Conservation (phyloP, 2,888 invertebrate species). For the Ormyrus nitidulus region DNA sequence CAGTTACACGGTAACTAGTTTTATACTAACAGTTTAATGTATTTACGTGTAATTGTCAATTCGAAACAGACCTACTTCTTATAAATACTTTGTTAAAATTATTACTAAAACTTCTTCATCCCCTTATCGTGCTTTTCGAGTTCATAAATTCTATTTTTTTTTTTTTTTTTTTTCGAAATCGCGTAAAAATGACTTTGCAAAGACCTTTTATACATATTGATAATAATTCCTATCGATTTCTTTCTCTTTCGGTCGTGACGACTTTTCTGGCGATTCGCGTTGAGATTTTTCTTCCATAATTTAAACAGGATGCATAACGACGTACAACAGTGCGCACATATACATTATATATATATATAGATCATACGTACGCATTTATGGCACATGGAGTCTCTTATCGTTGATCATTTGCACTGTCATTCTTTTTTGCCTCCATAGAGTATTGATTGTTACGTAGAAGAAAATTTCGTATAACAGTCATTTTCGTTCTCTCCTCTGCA, state of each 20-base stretch:
- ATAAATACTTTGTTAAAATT: conserved; percentile 56
- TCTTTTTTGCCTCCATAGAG: conserved; percentile 5
- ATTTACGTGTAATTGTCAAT: conserved; percentile 61
- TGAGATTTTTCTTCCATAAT: conserved; percentile 24
- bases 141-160: conserved; percentile 14
- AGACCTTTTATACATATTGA: conserved; percentile 48
- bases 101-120: conserved; percentile 43
- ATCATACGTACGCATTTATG: conserved; percentile 47
- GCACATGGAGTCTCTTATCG: conserved; percentile 51
- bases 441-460: conserved; percentile 14
- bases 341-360: conserved; percentile 34
- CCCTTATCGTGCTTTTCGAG: conserved; percentile 2
- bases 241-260: conserved; percentile 9
- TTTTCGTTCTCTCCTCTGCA: no score
- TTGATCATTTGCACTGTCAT: conserved; percentile 47
- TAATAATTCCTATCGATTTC: background rate
- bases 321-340: conserved; percentile 29
- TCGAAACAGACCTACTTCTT: conserved; percentile 59
- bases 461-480: background rate
- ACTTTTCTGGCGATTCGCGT: conserved; percentile 18
- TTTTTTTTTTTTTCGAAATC: conserved; percentile 28
- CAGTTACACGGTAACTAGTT: conserved; percentile 67
- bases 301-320: conserved; percentile 30
- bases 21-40: conserved; percentile 60
- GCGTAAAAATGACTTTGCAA: conserved; percentile 51